Evolutionary conservation across 2,888 invertebrate genomes (phyloP).

Genomic region (Fragum fragum): DNA sequence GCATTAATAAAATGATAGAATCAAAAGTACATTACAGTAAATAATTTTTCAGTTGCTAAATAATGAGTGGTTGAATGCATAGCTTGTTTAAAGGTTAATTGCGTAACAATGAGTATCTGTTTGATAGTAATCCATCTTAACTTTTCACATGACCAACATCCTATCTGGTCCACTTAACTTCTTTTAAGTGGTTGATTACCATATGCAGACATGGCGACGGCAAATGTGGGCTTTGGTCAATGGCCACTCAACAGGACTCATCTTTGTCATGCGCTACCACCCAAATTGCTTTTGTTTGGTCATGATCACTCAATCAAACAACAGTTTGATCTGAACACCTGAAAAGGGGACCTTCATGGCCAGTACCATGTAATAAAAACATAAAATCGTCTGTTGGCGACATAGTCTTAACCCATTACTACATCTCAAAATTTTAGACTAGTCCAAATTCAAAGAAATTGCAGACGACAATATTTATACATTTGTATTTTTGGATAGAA

Average conservation of each 20-base stretch:
- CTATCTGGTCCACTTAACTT: conserved; percentile 15
- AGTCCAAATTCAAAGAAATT: too few relatives aligned
- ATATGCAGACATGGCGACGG: conserved; percentile 25
- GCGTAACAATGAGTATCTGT: conserved; percentile 5
- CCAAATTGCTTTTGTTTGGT: not conserved
- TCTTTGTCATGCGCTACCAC: not conserved
- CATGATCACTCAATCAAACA: not conserved
- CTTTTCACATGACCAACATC: conserved; percentile 2
- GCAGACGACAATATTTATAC: too few relatives aligned
- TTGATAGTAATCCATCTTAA: conserved; percentile 1
- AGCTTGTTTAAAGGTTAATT: conserved; percentile 9
- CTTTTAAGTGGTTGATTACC: not conserved
- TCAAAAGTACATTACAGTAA: too few relatives aligned
- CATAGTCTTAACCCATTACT: too few relatives aligned
- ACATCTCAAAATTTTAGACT: too few relatives aligned
- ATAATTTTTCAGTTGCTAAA: too few relatives aligned
- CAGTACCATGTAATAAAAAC: too few relatives aligned
- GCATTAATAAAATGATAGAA: too few relatives aligned
- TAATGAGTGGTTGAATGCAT: not conserved
- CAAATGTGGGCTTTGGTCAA: conserved; percentile 25
- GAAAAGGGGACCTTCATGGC: too few relatives aligned
- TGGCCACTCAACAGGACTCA: not conserved
- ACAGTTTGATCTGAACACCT: too few relatives aligned
- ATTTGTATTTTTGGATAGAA: too few relatives aligned
- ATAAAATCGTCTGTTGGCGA: too few relatives aligned